Conservation (phyloP, 2,113 vertebrate genomes). For the Mormyrus lacerda region DNA sequence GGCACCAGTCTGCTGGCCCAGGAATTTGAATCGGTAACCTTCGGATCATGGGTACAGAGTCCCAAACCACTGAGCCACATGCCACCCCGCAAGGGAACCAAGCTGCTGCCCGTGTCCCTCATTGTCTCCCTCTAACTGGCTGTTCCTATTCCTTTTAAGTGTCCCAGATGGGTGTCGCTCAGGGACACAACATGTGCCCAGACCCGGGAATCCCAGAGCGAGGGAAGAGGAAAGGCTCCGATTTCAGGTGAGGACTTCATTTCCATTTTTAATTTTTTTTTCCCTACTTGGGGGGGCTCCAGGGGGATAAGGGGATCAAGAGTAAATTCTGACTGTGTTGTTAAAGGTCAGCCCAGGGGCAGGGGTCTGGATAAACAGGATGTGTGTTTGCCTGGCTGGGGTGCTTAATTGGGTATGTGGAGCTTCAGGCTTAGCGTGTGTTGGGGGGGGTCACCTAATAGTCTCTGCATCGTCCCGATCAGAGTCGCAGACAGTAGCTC, state of each 20-base stretch:
- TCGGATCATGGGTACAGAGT: neutral
- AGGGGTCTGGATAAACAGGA: neutral
- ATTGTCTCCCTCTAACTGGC: neutral
- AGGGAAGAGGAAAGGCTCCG: constrained; percentile 95
- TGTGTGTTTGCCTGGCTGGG: neutral
- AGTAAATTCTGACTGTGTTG: constrained; percentile 33
- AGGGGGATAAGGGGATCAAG: constrained; percentile 25
- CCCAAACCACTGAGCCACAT: neutral
- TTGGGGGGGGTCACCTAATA: neutral
- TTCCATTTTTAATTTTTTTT: too few species aligned
- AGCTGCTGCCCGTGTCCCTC: neutral
- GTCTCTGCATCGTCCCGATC: neutral
- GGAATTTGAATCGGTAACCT: neutral
- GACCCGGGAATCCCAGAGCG: constrained; percentile 94
- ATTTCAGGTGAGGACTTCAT: constrained; percentile 80
- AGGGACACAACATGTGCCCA: constrained; percentile 98
- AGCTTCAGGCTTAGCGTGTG: neutral
- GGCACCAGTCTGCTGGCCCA: neutral
- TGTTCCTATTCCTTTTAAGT: constrained; percentile 57
- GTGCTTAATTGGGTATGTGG: constrained; percentile 1
- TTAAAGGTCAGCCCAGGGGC: constrained; percentile 30
- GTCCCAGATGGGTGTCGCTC: constrained; percentile 97
- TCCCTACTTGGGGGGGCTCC: constrained; percentile 23
- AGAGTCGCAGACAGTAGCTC: neutral
- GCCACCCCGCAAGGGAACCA: neutral